Evolutionary conservation across 2,797 vertebrate species (phyloP).

Genomic region (Lagocephalus sceleratus): DNA sequence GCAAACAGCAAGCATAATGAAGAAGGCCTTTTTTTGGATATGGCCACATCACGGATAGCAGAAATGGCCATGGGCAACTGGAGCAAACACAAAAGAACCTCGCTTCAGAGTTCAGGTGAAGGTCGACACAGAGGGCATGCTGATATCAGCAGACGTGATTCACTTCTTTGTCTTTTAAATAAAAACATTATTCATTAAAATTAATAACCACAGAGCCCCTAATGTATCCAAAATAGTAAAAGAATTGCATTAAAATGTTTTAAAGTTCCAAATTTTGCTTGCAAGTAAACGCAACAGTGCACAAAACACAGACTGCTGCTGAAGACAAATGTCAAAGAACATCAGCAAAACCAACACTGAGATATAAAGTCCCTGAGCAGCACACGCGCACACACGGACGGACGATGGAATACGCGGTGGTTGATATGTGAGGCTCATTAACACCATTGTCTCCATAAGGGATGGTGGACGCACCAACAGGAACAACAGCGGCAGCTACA

Average conservation of each 20-base stretch:
- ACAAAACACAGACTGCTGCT: neutral
- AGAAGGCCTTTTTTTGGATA: too few species aligned
- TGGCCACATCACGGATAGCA: too few species aligned
- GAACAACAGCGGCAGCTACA: slow-evolving; percentile 37
- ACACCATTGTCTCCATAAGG: slow-evolving; percentile 50
- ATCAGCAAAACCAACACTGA: slow-evolving; percentile 6
- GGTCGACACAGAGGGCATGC: too few species aligned
- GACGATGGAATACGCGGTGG: slow-evolving; percentile 21
- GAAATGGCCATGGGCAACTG: too few species aligned
- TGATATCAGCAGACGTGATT: too few species aligned
- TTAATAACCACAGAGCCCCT: neutral
- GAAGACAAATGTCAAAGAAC: slow-evolving; percentile 7
- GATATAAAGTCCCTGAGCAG: slow-evolving; percentile 17
- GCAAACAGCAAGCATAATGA: too few species aligned
- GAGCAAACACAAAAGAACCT: too few species aligned
- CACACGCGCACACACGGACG: slow-evolving; percentile 13
- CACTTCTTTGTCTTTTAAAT: too few species aligned
- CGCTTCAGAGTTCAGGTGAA: too few species aligned
- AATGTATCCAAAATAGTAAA: neutral
- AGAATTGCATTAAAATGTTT: neutral
- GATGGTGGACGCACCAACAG: slow-evolving; percentile 41
- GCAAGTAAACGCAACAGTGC: neutral
- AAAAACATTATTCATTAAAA: too few species aligned
- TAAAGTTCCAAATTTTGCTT: neutral
- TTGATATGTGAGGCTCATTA: slow-evolving; percentile 60